Evolutionary conservation across 2,113 vertebrate genomes (phyloP), one percentile per base, ranked within the genome.

Genomic region (Callipepla squamata): DNA sequence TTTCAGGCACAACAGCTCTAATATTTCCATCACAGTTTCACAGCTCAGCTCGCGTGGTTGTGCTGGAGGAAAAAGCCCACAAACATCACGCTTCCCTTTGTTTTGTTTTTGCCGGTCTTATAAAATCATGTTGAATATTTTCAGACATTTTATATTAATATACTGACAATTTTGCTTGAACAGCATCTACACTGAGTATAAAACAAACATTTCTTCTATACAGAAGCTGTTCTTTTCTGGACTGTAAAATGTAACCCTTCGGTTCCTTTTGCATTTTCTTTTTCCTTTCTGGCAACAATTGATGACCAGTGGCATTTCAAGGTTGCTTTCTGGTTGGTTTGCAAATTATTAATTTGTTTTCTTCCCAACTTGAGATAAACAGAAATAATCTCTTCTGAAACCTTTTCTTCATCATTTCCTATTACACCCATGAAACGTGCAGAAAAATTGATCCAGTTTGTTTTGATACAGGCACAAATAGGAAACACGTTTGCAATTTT

Each of bases 1-100:
- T 98, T 98, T 97, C 97, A 97, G 97, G 97, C 98, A 98, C 98
- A 97, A 97, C 98, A 98, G 98, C 97, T 98, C 98, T 96, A 98
- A 98, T 98, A 98, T 99, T 99, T 99, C 98, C 98, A 98, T 98
- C 98, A 97, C 97, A 95, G 96, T 97, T 98, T 97, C 97, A 94
- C 90, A 93, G 96, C 95, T 97, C 90, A 92, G 97, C 96, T 96
- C 96, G 94, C 85, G 85, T 89, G 89, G 91, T 92, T 97, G 97
- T 96, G 96, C 92, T 96, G 86, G 93, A 95, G 85, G 85, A 92
- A 87, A 94, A 94, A 94, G 81, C 92, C 87, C 95, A 91, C 92
- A 95, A 96, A 95, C 61, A 75, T 97, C 96, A 97, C 92, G 85
- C 89, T 96, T 96, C 86, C 91, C 96, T 96, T 97, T 97, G 96